These are phyloP conservation scores for Chauna torquata DNA, from an alignment of 2,113 vertebrate species.

Conservation along the genomic window DNA sequence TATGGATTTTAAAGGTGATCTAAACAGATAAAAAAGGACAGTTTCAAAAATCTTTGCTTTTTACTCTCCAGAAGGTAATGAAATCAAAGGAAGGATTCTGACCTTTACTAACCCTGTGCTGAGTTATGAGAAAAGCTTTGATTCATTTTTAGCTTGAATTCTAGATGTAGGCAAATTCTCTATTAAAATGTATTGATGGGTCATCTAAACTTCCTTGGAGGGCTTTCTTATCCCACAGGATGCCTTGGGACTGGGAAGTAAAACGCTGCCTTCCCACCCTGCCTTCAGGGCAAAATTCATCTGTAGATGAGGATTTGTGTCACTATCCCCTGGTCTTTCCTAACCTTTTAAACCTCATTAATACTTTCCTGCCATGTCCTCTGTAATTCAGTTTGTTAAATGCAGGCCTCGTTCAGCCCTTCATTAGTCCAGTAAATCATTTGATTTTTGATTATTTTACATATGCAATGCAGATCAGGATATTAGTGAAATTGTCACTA, in stretches of 20 bases:
- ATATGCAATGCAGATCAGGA: not conserved
- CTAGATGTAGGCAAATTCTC: not conserved
- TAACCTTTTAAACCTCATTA: conserved; percentile 15
- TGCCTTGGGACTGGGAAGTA: not conserved
- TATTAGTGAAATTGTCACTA: not conserved
- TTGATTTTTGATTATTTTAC: not conserved
- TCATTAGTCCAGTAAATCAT: not conserved
- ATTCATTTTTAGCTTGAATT: not conserved
- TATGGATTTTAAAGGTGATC: not conserved
- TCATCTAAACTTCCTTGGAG: not conserved
- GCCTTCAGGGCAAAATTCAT: not conserved
- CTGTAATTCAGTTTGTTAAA: not conserved
- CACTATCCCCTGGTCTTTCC: not conserved
- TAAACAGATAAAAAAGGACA: not conserved
- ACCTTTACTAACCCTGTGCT: not conserved
- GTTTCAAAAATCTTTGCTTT: not conserved
- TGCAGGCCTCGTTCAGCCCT: not conserved
- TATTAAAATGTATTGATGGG: not conserved
- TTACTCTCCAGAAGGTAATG: not conserved
- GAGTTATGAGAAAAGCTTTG: not conserved
- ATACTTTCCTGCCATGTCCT: not conserved
- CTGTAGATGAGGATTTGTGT: not conserved
- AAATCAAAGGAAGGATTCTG: not conserved
- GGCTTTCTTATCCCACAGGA: not conserved
- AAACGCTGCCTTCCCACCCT: not conserved